phyloP scores from a whole-genome alignment of 2,888 invertebrate species.

The Aphidius colemani region DNA sequence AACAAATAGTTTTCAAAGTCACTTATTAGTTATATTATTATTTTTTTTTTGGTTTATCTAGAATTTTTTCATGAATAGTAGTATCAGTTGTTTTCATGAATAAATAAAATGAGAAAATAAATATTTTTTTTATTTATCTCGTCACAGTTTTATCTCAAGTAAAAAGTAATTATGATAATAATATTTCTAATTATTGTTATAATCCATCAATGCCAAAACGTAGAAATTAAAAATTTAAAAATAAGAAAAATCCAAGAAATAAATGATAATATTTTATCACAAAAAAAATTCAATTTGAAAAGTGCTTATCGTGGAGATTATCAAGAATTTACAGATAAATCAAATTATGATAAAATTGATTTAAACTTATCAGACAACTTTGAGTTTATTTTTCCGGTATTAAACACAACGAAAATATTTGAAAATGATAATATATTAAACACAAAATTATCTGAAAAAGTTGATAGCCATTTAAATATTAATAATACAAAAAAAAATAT shows the following conservation, averaged over 20 bases:
- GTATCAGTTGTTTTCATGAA: too few relatives aligned
- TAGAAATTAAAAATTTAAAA: background rate
- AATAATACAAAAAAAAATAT: too few relatives aligned
- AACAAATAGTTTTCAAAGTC: too few relatives aligned
- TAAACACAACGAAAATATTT: background rate
- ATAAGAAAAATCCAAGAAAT: background rate
- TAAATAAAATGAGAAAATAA: too few relatives aligned
- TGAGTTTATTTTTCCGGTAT: background rate
- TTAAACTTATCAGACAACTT: background rate
- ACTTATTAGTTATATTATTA: too few relatives aligned
- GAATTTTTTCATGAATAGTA: too few relatives aligned
- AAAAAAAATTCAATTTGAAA: conserved; percentile 17
- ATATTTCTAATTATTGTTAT: background rate
- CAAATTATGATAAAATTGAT: background rate
- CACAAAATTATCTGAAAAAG: too few relatives aligned
- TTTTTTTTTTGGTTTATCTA: too few relatives aligned
- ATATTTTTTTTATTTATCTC: too few relatives aligned
- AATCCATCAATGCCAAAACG: background rate
- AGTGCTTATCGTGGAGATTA: conserved; percentile 15
- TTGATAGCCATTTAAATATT: too few relatives aligned
- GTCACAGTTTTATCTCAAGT: too few relatives aligned
- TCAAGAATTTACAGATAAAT: conserved; percentile 1
- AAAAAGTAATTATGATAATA: background rate
- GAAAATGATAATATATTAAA: background rate
- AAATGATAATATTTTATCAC: conserved; percentile 9